A percentile compares a stretch with the other conserved stretches of the same genome.
Evolutionary conservation across 2,888 invertebrate species (phyloP).

Genomic region (Drosophila stalkeri): DNA sequence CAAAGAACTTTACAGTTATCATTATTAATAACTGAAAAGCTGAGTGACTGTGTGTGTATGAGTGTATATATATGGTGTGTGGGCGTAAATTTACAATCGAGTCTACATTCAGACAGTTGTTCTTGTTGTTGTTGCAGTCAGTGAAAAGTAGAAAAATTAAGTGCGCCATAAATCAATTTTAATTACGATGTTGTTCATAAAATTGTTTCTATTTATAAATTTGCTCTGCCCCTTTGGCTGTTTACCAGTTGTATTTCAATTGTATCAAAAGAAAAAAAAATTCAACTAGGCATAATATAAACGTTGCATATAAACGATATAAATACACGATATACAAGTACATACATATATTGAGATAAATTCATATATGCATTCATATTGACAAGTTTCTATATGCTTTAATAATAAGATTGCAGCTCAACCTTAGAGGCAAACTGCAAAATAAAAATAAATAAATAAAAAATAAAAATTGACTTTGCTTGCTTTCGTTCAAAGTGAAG

Average conservation of each 20-base stretch:
- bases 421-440: neutral
- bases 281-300: neutral
- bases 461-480: constrained; percentile 1
- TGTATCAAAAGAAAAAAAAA: constrained; percentile 1
- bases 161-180: constrained; percentile 72
- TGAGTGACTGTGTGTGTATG: neutral
- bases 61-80: neutral
- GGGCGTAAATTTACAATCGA: neutral
- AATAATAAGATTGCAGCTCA: neutral
- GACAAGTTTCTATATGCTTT: neutral
- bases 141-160: constrained; percentile 43
- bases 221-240: constrained; percentile 9
- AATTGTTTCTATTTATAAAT: constrained; percentile 30
- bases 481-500: neutral
- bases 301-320: neutral
- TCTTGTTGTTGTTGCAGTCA: constrained; percentile 47
- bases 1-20: constrained; percentile 14
- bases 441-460: neutral
- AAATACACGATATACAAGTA: neutral
- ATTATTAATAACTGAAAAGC: neutral
- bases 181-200: constrained; percentile 61
- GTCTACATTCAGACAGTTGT: constrained; percentile 9
- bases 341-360: neutral
- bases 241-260: constrained; percentile 12
- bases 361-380: neutral